Base-by-base conservation (phyloP, 2,797 vertebrate species). In the Danio tinwini region DNA sequence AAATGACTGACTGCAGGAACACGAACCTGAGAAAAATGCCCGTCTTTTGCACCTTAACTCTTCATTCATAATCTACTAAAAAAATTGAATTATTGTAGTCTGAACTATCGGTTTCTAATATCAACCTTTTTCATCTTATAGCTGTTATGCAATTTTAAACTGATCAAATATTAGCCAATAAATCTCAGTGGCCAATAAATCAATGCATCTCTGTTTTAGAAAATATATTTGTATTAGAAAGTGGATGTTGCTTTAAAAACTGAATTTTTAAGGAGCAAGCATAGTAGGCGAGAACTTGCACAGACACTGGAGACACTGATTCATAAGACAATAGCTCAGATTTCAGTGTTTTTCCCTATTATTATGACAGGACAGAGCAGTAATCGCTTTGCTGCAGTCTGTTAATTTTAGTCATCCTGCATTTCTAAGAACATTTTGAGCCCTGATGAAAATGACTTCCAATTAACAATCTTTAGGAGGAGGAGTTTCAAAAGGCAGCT, bases 381-480 rank as follows among this genome's bases (percentile, higher is more conserved):
- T 47, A 83, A 85, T 80, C 79, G 81, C 9, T 52, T 19, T 0
- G 5, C 78, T 81, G 9, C n/a, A 78, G 61, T 75, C 21, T 29
- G 59, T 78, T 42, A 82, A 78, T 68, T 64, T 73, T 44, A 72
- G 55, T 39, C 10, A 50, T 55, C 61, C 53, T 12, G 42, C 58
- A 80, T 47, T 61, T 70, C 47, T 78, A 29, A 78, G 62, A 21
- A 58, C 59, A 82, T 71, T 39, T 83, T 80, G 65, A 74, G 62
- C 69, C 70, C 78, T 82, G 79, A 75, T 78, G 58, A 86, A 82
- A 85, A 85, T 81, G 44, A 69, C 80, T 70, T 79, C 40, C 53
- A 85, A 80, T 85, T 68, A 78, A 17, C 70, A 5, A 39, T 61
- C 45, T 75, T 71, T 58, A 52, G 50, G 50, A 16, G 13, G 50